Conservation (phyloP, 2,113 vertebrate species). For the Oxygymnocypris stewartii region DNA sequence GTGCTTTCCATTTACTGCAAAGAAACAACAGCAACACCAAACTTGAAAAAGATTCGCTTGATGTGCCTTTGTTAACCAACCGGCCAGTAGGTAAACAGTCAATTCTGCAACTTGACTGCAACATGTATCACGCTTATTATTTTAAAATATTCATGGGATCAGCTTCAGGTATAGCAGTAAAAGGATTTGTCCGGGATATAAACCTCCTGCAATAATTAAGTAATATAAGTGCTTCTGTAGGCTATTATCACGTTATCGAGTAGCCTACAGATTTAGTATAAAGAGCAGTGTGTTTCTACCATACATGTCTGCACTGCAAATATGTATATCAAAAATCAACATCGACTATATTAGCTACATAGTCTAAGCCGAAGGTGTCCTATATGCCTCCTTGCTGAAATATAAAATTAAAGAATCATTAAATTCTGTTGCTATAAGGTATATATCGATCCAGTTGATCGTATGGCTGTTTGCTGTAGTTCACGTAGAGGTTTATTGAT, state of each 20-base stretch:
- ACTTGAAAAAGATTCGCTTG: slow-evolving; percentile 20
- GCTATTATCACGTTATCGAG: slow-evolving; percentile 1
- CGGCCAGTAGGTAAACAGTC: background rate
- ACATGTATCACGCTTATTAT: background rate
- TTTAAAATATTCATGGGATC: background rate
- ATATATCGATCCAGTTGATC: background rate
- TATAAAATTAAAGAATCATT: background rate
- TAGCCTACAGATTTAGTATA: background rate
- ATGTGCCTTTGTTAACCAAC: slow-evolving; percentile 11
- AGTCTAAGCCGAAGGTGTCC: background rate
- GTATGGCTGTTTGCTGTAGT: background rate
- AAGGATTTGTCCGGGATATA: background rate
- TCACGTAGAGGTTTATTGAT: background rate
- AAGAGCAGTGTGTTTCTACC: background rate
- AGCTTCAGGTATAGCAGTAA: background rate
- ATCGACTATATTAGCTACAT: background rate
- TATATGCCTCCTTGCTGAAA: background rate
- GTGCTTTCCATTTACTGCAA: background rate
- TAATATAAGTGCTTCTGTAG: background rate
- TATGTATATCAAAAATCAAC: slow-evolving; percentile 1
- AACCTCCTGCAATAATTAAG: background rate
- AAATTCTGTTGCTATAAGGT: background rate
- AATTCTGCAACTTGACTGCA: background rate
- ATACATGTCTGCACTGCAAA: slow-evolving; percentile 1
- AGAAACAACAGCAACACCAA: background rate